These are phyloP conservation scores for Pyrocephalus nanus DNA, from an alignment of 2,797 vertebrate genomes.

Conservation along the genomic window DNA sequence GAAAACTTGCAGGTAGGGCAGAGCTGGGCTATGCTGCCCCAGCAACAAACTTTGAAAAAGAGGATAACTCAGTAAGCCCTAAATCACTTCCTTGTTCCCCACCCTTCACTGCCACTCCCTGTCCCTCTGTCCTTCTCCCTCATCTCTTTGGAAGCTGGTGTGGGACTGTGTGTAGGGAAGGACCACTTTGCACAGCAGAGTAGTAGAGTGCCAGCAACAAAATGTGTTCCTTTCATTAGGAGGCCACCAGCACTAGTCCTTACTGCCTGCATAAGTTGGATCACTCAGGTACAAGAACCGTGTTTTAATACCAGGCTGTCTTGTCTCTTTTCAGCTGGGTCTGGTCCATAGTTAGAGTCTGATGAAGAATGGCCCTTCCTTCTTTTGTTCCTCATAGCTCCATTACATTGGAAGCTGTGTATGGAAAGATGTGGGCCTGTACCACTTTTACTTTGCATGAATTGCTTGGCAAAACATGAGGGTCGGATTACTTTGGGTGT, in stretches of 20 bases:
- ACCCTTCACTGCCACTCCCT: not conserved
- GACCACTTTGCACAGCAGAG: not conserved
- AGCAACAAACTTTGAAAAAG: slow-evolving; percentile 2
- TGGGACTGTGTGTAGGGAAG: accelerated
- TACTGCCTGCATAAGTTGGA: not conserved
- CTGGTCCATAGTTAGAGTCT: not conserved
- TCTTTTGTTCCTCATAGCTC: not conserved
- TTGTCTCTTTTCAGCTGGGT: not conserved
- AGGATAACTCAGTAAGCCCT: not conserved
- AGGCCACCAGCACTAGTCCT: not conserved
- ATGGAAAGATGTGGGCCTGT: not conserved
- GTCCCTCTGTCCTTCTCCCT: not conserved
- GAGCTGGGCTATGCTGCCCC: not conserved
- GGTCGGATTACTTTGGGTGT: not conserved
- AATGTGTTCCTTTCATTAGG: not conserved
- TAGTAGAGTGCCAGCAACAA: not conserved
- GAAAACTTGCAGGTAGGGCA: slow-evolving; percentile 22
- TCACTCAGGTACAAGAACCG: not conserved
- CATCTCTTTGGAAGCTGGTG: not conserved
- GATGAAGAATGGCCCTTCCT: not conserved
- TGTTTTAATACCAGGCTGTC: not conserved
- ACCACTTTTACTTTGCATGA: not conserved
- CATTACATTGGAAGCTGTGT: not conserved
- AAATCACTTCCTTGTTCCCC: not conserved
- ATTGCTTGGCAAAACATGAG: not conserved